phyloP scores from a whole-genome alignment of 2,113 vertebrate species.

The Heloderma charlesbogerti region DNA sequence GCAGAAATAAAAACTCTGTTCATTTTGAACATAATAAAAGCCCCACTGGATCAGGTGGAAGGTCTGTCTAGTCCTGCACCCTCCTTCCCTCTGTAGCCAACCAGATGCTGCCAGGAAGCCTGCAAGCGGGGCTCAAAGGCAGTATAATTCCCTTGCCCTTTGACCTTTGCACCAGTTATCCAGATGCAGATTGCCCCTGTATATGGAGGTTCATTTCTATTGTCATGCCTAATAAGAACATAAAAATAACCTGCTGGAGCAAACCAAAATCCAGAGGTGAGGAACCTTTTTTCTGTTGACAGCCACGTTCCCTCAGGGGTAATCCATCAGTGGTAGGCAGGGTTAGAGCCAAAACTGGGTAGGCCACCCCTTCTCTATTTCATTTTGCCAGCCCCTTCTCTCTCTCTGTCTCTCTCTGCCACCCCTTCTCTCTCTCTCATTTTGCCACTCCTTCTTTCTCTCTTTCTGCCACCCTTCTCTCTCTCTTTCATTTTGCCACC shows the following conservation, averaged over 20 bases:
- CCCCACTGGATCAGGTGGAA: accelerated
- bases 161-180: background rate
- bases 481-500: background rate
- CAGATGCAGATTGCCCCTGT: background rate
- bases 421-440: background rate
- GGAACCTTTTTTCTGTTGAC: too few relatives aligned
- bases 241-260: too few relatives aligned
- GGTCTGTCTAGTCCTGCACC: background rate
- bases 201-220: background rate
- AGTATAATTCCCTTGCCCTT: too few relatives aligned
- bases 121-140: too few relatives aligned
- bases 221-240: background rate
- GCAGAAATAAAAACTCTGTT: background rate
- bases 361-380: background rate
- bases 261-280: background rate
- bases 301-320: too few relatives aligned
- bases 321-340: too few relatives aligned
- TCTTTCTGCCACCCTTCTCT: background rate
- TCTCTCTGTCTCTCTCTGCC: background rate
- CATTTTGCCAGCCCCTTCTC: background rate
- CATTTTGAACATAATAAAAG: background rate
- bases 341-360: too few relatives aligned
- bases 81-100: too few relatives aligned
- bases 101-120: too few relatives aligned
- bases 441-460: background rate